These are phyloP conservation scores for Brachionus angularis DNA, from an alignment of 1,140 invertebrate genomes.

Conservation along the genomic window DNA sequence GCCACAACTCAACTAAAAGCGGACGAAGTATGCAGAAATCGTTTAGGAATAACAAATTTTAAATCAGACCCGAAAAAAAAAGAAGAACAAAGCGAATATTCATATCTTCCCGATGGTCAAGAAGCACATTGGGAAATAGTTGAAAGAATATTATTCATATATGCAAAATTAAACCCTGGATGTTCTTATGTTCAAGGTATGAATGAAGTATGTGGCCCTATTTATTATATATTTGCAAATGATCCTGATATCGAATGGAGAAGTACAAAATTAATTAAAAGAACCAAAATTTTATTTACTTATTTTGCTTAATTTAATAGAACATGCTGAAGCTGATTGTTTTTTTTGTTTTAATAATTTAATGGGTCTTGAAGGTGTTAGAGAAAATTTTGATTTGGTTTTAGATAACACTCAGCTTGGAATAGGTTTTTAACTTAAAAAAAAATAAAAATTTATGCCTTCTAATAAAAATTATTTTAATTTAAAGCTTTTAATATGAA, in stretches of 20 bases:
- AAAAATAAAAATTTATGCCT: conserved; percentile 68
- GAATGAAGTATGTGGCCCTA: conserved; percentile 98
- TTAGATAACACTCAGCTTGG: conserved; percentile 79
- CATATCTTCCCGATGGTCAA: conserved; percentile 50
- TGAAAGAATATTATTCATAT: conserved; percentile 90
- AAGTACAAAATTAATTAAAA: conserved; percentile 61
- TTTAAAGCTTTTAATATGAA: conserved; percentile 55
- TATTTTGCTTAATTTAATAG: conserved; percentile 59
- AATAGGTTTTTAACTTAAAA: conserved; percentile 59
- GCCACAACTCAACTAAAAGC: conserved; percentile 49
- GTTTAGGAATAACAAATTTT: conserved; percentile 15
- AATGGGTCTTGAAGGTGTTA: conserved; percentile 79
- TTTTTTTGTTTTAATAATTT: conserved; percentile 96
- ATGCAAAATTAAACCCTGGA: conserved; percentile 94
- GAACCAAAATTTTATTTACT: neutral
- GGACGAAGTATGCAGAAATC: conserved; percentile 2
- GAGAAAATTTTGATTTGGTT: conserved; percentile 89
- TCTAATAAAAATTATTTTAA: no score
- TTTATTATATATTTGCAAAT: conserved; percentile 91
- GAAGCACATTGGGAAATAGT: conserved; percentile 77
- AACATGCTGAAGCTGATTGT: conserved; percentile 88
- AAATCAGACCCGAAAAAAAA: conserved; percentile 21
- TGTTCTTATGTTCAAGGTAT: conserved; percentile 92
- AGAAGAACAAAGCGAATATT: conserved; percentile 43
- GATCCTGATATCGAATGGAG: conserved; percentile 76